Conservation (phyloP, 1,140 invertebrate genomes). For the Polypedilum pembai region DNA sequence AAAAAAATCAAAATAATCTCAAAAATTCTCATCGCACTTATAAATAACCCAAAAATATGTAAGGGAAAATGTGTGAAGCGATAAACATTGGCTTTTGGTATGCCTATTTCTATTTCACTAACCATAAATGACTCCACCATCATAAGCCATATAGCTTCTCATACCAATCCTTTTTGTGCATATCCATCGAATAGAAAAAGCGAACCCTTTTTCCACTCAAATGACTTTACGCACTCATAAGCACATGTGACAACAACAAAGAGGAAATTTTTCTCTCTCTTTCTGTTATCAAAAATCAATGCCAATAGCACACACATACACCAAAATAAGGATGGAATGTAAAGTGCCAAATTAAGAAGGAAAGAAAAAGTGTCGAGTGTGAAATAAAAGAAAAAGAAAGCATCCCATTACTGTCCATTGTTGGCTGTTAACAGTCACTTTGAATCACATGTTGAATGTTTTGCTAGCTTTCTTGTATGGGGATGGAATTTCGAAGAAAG, state of each 20-base stretch:
- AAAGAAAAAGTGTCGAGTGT: neutral
- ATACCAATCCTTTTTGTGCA: neutral
- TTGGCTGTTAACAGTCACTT: neutral
- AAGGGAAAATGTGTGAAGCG: neutral
- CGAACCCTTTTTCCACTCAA: conserved; percentile 6
- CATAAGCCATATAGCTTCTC: neutral
- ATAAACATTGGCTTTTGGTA: neutral
- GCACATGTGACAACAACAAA: conserved; percentile 10
- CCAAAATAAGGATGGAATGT: conserved; percentile 11
- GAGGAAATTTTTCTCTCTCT: neutral
- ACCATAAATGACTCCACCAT: conserved; percentile 1
- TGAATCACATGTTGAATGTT: neutral
- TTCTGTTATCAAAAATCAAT: neutral
- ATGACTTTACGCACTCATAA: neutral
- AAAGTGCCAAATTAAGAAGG: conserved; percentile 11
- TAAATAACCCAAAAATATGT: neutral
- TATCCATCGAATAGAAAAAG: neutral
- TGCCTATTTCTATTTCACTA: neutral
- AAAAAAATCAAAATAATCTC: too few species aligned
- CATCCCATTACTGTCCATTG: neutral
- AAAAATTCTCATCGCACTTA: neutral
- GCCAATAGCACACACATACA: neutral
- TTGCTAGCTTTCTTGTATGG: neutral
- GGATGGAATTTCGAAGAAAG: neutral
- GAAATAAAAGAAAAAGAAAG: neutral